A percentile compares a stretch with the other conserved stretches of the same genome.
These are phyloP conservation scores for Pitta sordida DNA, from an alignment of 2,113 vertebrate species.

Conservation along the genomic window DNA sequence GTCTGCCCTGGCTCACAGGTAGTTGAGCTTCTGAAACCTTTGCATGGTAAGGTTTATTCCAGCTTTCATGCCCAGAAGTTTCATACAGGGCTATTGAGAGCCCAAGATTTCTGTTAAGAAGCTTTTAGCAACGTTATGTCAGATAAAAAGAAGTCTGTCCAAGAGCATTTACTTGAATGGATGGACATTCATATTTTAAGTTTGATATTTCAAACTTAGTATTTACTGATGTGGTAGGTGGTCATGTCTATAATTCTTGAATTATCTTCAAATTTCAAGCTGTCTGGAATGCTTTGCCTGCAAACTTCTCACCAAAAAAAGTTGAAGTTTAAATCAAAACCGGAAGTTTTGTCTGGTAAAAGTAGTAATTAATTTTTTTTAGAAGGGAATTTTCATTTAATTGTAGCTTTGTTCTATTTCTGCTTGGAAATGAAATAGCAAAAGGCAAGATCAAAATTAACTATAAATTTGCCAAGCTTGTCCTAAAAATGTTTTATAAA, in stretches of 20 bases:
- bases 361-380: neutral
- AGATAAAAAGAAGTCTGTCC: neutral
- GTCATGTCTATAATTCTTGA: neutral
- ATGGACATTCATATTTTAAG: neutral
- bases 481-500: neutral
- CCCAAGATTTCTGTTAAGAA: neutral
- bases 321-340: neutral
- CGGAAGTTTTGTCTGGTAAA: neutral
- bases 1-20: neutral
- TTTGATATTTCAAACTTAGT: neutral
- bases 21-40: neutral
- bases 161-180: neutral
- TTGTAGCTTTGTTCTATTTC: neutral
- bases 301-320: neutral
- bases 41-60: neutral
- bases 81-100: neutral
- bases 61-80: neutral
- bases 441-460: neutral
- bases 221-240: neutral
- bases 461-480: neutral
- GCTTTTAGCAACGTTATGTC: neutral
- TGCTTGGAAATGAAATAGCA: neutral
- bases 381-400: neutral
- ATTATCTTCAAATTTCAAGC: conserved; percentile 24
- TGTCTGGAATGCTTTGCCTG: neutral